Conservation (phyloP, 2,888 invertebrate genomes). For the Hemistola chrysoprasaria region DNA sequence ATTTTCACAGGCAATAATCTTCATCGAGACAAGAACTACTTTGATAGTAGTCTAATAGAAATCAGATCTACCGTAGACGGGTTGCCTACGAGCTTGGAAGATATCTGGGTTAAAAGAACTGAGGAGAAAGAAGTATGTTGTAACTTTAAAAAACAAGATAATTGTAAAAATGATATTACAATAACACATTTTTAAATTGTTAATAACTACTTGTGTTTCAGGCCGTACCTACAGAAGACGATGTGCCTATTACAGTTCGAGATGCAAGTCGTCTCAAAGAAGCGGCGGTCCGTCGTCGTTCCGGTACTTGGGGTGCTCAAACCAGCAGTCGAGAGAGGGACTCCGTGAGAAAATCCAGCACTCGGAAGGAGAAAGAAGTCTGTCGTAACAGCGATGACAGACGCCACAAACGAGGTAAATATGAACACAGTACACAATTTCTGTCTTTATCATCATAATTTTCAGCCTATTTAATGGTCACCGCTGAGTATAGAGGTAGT, state of each 20-base stretch:
- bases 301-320: slow-evolving; percentile 83
- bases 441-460: no score
- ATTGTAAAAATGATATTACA: no score
- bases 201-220: slow-evolving; percentile 28
- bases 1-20: slow-evolving; percentile 81
- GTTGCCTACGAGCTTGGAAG: slow-evolving; percentile 83
- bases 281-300: slow-evolving; percentile 74
- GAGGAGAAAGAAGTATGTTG: slow-evolving; percentile 83
- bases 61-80: slow-evolving; percentile 89
- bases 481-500: no score
- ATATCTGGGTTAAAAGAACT: slow-evolving; percentile 86
- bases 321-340: slow-evolving; percentile 51
- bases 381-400: slow-evolving; percentile 60
- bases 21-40: slow-evolving; percentile 90
- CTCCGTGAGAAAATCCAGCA: slow-evolving; percentile 37
- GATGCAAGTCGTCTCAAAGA: slow-evolving; percentile 26
- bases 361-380: slow-evolving; percentile 54
- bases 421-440: no score
- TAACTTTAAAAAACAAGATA: no score
- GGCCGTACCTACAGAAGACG: slow-evolving; percentile 32
- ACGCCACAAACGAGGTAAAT: slow-evolving; percentile 65
- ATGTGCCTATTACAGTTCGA: slow-evolving; percentile 10
- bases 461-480: no score
- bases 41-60: slow-evolving; percentile 91
- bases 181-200: no score